phyloP scores from a whole-genome alignment of 2,888 invertebrate genomes.

The Hyalella azteca region DNA sequence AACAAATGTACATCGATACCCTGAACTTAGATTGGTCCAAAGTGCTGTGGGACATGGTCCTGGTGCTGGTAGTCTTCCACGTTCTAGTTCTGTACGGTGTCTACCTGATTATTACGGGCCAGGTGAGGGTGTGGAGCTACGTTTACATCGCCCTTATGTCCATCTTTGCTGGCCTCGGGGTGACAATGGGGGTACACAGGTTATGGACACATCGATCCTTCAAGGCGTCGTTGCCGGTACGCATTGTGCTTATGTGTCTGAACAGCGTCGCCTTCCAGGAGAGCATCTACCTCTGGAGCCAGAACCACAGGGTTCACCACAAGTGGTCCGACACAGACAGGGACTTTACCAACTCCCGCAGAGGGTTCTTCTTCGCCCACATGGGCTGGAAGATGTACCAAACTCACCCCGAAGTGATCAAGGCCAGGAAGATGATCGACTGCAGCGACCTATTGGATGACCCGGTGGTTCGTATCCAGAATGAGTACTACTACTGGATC shows the following conservation, averaged over 20 bases:
- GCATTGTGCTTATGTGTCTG: slow-evolving; percentile 77
- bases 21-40: slow-evolving; percentile 22
- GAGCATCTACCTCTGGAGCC: slow-evolving; percentile 85
- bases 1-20: slow-evolving; percentile 22
- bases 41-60: slow-evolving; percentile 38
- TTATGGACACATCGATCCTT: slow-evolving; percentile 92
- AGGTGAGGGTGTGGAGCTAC: slow-evolving; percentile 7
- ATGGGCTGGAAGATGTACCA: slow-evolving; percentile 90
- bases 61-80: slow-evolving; percentile 3
- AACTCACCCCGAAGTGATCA: slow-evolving; percentile 88
- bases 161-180: slow-evolving; percentile 31
- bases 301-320: slow-evolving; percentile 84
- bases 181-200: slow-evolving; percentile 83
- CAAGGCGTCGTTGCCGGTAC: slow-evolving; percentile 85
- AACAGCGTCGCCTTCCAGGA: slow-evolving; percentile 91
- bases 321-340: slow-evolving; percentile 93
- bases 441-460: slow-evolving; percentile 82
- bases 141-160: neutral
- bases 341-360: slow-evolving; percentile 88
- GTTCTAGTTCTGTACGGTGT: neutral
- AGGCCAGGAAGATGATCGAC: slow-evolving; percentile 84
- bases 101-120: neutral
- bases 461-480: slow-evolving; percentile 84
- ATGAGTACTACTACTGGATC: slow-evolving; percentile 77
- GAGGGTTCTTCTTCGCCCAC: slow-evolving; percentile 96